Evolutionary conservation across 2,113 vertebrate species (phyloP).

Genomic region (Fulica atra): DNA sequence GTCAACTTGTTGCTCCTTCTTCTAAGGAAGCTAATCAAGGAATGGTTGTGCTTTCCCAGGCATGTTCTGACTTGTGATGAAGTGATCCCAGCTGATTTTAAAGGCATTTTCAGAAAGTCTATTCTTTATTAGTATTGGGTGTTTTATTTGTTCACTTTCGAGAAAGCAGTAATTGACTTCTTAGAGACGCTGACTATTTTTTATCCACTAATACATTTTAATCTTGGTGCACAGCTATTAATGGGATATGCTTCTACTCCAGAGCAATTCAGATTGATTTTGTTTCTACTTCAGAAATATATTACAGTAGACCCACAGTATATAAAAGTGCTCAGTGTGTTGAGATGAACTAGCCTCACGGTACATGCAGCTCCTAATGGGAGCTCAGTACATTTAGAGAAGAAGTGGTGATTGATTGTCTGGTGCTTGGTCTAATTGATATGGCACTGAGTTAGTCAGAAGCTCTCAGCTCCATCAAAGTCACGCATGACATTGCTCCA

Average conservation of each 20-base stretch:
- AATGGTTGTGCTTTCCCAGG: background rate
- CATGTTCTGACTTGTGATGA: background rate
- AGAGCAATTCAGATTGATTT: constrained; percentile 60
- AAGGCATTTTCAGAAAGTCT: background rate
- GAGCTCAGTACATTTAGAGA: constrained; percentile 43
- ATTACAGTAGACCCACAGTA: constrained; percentile 27
- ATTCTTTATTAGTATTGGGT: background rate
- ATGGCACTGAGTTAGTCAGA: constrained; percentile 46
- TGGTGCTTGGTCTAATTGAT: constrained; percentile 49
- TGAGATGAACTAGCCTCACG: constrained; percentile 19
- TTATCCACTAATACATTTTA: constrained; percentile 53
- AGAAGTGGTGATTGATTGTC: constrained; percentile 47
- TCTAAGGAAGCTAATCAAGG: constrained; percentile 30
- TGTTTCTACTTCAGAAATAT: constrained; percentile 60
- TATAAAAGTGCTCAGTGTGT: constrained; percentile 44
- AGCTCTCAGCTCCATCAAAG: constrained; percentile 57
- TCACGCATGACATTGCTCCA: constrained; percentile 10
- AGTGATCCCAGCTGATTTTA: background rate
- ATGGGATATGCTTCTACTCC: constrained; percentile 33
- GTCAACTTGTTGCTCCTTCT: background rate
- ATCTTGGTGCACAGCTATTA: constrained; percentile 45
- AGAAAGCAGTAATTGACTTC: constrained; percentile 33
- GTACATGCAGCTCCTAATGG: constrained; percentile 48
- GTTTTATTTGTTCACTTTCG: constrained; percentile 35
- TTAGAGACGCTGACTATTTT: background rate